Base-by-base conservation (phyloP, 2,113 vertebrate genomes). In the Otis tarda region DNA sequence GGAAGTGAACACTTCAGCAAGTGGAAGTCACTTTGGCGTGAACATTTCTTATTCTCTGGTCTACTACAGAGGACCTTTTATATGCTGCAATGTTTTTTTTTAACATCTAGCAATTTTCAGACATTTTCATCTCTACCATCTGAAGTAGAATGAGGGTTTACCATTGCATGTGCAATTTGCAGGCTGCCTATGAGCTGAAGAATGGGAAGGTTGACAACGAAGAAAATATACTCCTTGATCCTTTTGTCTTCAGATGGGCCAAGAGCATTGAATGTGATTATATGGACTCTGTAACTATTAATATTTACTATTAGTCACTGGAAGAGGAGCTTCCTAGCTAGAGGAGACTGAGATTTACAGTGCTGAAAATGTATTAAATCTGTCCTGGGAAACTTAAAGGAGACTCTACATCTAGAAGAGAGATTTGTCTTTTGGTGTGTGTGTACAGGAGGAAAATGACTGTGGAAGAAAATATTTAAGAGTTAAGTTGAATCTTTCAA, bases 371-470 rank as follows among this genome's bases (percentile, higher is more conserved):
- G 6, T 35, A 47, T 83, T 83, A 60, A 39, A 50, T 37, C n/a
- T 93, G 12, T 30, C 43, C 41, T 37, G 27, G 33, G 20, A 27
- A 80, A 43, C 12, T 70, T 65, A 43, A 87, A 61, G 43, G 31
- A 49, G 39, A 79, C 12, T 70, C 8, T 11, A 57, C 33, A 70
- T 13, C n/a, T 74, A 67, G 21, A 60, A 31, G 22, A 39, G 8
- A 80, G 9, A 53, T 85, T 60, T 89, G 20, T 35, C 12, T 83
- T 90, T 86, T 69, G 25, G 4, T 56, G 9, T 49, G 9, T 49
- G 15, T 57, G 2, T 71, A 22, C 52, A 61, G 37, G 21, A 90
- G 9, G 12, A 28, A 69, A 85, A 59, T 0, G 0, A 57, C 1
- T 61, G 1, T 60, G 33, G 27, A 92, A 83, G 17, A 74, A 37